Conservation (phyloP, 2,888 invertebrate genomes). For the Drosophila nigritarsus region DNA sequence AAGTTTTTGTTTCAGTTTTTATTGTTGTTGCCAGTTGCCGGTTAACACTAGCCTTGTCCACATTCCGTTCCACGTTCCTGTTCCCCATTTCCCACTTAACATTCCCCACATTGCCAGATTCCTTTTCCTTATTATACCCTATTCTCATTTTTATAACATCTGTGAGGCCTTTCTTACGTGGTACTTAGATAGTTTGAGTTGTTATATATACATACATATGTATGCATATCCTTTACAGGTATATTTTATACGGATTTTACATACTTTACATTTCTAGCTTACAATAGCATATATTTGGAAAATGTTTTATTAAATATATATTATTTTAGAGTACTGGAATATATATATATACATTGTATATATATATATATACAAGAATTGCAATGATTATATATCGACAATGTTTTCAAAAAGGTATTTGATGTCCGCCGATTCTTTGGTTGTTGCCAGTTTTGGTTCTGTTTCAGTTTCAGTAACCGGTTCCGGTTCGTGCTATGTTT, state of each 20-base stretch:
- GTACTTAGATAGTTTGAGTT: background rate
- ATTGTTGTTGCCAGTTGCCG: constrained; percentile 66
- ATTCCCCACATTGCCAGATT: constrained; percentile 4
- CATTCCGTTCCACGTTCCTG: background rate
- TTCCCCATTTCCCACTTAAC: background rate
- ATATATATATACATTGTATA: background rate
- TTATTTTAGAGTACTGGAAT: background rate
- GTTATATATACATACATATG: too few species aligned
- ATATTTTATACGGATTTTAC: background rate
- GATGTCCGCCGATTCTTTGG: background rate
- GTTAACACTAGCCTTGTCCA: constrained; percentile 36
- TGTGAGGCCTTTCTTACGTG: background rate
- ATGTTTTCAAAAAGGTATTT: background rate
- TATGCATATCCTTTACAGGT: background rate
- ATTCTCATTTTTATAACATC: background rate
- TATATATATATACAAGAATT: background rate
- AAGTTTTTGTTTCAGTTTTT: constrained; percentile 76
- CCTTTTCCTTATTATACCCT: constrained; percentile 27
- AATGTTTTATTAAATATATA: background rate
- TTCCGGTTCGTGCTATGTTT: constrained; percentile 11
- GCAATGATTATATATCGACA: background rate
- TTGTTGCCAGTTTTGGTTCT: constrained; percentile 6
- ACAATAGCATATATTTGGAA: background rate
- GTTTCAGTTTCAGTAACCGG: constrained; percentile 11
- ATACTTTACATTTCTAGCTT: background rate